A percentile compares a stretch with the other conserved stretches of the same genome.
phyloP scores from a whole-genome alignment of 1,140 invertebrate genomes.

The Geopemphigus sp. region DNA sequence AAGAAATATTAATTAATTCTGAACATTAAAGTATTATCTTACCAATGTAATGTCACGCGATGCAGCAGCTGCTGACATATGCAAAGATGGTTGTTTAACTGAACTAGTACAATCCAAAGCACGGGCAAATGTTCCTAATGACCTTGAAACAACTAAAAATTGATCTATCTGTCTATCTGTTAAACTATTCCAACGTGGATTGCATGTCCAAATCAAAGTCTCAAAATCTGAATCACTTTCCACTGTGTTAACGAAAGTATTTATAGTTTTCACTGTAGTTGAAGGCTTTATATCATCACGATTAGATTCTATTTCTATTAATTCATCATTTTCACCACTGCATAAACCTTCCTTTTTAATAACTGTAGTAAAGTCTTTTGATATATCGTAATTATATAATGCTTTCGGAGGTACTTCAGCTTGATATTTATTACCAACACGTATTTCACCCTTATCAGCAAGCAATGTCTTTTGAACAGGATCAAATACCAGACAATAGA shows the following conservation, averaged over 20 bases:
- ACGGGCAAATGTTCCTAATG: slow-evolving; percentile 97
- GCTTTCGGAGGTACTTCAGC: slow-evolving; percentile 78
- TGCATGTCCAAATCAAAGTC: slow-evolving; percentile 89
- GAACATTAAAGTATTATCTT: slow-evolving; percentile 53
- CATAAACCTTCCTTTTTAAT: slow-evolving; percentile 2
- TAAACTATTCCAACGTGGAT: slow-evolving; percentile 66
- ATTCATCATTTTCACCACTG: neutral
- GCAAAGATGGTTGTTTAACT: slow-evolving; percentile 95
- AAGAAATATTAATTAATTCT: slow-evolving; percentile 1
- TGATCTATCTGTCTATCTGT: slow-evolving; percentile 97
- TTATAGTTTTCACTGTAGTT: neutral
- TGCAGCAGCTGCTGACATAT: slow-evolving; percentile 98
- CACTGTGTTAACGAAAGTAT: neutral
- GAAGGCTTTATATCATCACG: neutral
- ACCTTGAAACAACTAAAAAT: slow-evolving; percentile 94
- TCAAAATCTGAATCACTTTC: slow-evolving; percentile 71
- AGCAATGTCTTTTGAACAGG: slow-evolving; percentile 96
- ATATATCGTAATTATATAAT: slow-evolving; percentile 53
- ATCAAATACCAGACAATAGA: slow-evolving; percentile 99
- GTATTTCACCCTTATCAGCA: slow-evolving; percentile 95
- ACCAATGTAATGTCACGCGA: slow-evolving; percentile 96
- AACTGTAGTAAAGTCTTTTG: slow-evolving; percentile 1
- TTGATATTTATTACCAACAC: slow-evolving; percentile 94
- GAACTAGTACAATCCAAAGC: slow-evolving; percentile 97
- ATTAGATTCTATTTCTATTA: neutral